Evolutionary conservation across 37 sponge, comb jelly and placozoan species (phyloP).

Genomic region (Beroe forskalii): DNA sequence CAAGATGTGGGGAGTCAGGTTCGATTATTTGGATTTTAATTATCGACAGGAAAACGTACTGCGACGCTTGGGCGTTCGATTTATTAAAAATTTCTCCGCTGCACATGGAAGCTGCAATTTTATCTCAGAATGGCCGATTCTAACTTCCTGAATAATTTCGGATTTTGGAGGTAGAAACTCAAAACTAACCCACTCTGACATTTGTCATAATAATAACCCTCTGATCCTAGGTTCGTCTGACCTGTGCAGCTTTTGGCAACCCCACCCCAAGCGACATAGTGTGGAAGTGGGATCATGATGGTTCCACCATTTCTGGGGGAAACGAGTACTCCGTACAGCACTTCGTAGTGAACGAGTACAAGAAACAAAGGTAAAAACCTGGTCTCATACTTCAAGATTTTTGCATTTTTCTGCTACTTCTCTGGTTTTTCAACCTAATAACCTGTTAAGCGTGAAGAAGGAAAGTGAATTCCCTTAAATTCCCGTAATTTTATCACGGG

Average conservation of each 20-base stretch:
- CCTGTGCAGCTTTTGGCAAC: conserved; percentile 46
- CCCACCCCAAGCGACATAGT: neutral
- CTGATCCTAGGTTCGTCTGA: neutral
- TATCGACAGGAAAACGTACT: neutral
- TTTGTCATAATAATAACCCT: neutral
- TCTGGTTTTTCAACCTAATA: too few species aligned
- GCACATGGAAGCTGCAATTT: too few species aligned
- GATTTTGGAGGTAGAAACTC: too few species aligned
- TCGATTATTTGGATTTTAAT: too few species aligned
- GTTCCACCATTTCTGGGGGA: neutral
- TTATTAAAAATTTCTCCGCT: too few species aligned
- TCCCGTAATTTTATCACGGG: too few species aligned
- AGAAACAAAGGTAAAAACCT: conserved; percentile 51
- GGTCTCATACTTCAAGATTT: too few species aligned
- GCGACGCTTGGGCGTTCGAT: neutral
- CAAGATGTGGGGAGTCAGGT: conserved; percentile 61
- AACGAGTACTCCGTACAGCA: neutral
- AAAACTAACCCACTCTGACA: neutral
- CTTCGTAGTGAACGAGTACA: neutral
- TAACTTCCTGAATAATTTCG: too few species aligned
- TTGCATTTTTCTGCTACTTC: too few species aligned
- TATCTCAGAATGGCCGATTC: too few species aligned
- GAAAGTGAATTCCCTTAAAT: too few species aligned
- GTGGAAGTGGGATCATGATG: conserved; percentile 23
- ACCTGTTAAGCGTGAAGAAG: too few species aligned